Conservation (phyloP, 2,888 invertebrate genomes). For the Eutolmus rufibarbis region DNA sequence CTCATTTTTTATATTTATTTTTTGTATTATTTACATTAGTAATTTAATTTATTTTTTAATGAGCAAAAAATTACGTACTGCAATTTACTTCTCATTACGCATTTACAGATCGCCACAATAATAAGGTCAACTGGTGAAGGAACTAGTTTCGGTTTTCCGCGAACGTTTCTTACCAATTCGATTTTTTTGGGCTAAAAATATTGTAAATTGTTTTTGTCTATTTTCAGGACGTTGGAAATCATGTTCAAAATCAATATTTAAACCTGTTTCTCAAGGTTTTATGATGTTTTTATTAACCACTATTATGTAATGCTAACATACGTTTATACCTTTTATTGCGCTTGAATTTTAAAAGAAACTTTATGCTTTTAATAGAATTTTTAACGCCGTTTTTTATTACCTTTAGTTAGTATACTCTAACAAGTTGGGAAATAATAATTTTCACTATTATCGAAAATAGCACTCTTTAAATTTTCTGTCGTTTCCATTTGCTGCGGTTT, state of each 20-base stretch:
- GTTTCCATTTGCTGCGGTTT: no score
- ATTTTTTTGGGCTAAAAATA: background rate
- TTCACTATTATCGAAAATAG: background rate
- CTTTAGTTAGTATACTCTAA: background rate
- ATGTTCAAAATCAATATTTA: background rate
- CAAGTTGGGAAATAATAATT: background rate
- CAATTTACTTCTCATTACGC: background rate
- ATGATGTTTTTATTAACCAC: background rate
- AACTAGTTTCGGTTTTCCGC: background rate
- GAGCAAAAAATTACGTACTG: background rate
- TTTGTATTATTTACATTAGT: background rate
- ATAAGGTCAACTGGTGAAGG: background rate
- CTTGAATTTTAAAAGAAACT: background rate
- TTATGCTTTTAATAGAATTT: background rate
- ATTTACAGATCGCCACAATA: background rate
- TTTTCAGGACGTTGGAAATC: background rate
- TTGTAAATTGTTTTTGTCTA: background rate
- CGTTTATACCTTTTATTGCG: background rate
- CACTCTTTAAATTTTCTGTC: background rate
- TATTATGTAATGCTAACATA: background rate
- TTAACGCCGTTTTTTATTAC: background rate
- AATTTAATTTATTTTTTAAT: background rate
- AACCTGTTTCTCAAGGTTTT: background rate
- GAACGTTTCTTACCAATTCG: background rate
- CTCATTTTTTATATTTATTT: background rate